Base-by-base conservation (phyloP, 2,888 invertebrate species). In the Melolontha melolontha region DNA sequence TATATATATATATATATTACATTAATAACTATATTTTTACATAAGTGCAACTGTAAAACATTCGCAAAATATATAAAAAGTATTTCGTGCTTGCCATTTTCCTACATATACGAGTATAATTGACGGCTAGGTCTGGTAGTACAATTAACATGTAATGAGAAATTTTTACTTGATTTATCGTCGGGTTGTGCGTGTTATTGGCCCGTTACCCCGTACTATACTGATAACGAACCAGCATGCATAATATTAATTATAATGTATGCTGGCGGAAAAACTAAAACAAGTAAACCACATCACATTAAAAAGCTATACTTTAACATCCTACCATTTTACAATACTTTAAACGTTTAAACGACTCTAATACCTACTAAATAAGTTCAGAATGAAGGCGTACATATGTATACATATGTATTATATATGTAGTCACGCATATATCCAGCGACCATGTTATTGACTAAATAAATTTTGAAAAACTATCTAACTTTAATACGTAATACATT, bases 261-360 rank as follows among this genome's bases (percentile, higher is more conserved):
- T 71, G 71, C 72, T 67, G 72, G 72, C 72, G 72, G 72, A 72
- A 72, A 70, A 70, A 66, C 64, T 67, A 55, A 41, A 59, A 59
- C 34, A 47, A 47, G 59, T 59, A 47, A 59, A 47, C 59, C 59
- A 29, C 44, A 34, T 59, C 29, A 59, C 34, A 47, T 44, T 59
- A 59, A 34, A 54, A 59, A 59, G 34, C 34, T 29, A 27, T 47
- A 47, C 12, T 41, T 8, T 2, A 59, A 47, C 47, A 47, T 22
- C 47, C 27, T 44, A 27, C 42, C 57, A 57, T 11, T 57, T 47
- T 27, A 29, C 27, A 12, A 22, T 22, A 22, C 1, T 22, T 22
- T 22, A 22, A 22, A 22, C 22, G 22, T 22, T 22, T 22, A 22
- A 22, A 22, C 22, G 22, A 22, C 22, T 2, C 1, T 4, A 22